Evolutionary conservation across 1,140 invertebrate species (phyloP).

Genomic region (Lepidurus couesii): DNA sequence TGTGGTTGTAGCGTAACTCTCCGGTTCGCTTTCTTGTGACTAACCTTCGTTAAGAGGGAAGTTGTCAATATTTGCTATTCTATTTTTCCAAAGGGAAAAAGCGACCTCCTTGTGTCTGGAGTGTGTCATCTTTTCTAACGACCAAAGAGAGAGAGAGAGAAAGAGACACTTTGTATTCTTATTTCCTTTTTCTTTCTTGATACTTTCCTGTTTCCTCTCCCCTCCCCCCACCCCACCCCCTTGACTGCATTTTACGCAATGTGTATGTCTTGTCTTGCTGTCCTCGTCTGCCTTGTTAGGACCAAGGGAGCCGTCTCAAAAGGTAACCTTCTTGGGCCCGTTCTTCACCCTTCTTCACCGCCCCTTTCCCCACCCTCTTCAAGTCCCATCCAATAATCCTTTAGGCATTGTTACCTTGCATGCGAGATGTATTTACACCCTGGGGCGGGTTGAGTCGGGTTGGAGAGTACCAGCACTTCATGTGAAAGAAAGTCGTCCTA

Average conservation of each 20-base stretch:
- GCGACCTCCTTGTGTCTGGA: slow-evolving; percentile 12
- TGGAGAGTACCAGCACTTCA: background rate
- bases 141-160: background rate
- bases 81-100: background rate
- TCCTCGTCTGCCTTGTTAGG: slow-evolving; percentile 5
- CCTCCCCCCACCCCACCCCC: background rate
- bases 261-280: background rate
- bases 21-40: background rate
- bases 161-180: slow-evolving; percentile 1
- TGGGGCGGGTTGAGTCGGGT: background rate
- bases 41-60: slow-evolving; percentile 1
- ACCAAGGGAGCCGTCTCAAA: too few species aligned
- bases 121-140: slow-evolving; percentile 19
- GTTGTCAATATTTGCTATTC: slow-evolving; percentile 15
- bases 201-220: background rate
- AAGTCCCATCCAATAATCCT: background rate
- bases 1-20: background rate
- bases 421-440: slow-evolving; percentile 18
- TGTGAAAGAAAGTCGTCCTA: background rate
- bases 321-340: too few species aligned
- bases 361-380: background rate
- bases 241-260: background rate
- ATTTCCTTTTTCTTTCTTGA: background rate
- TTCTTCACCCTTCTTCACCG: background rate
- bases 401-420: background rate